Evolutionary conservation across 2,113 vertebrate genomes (phyloP).

Genomic region (Grantiella picta): DNA sequence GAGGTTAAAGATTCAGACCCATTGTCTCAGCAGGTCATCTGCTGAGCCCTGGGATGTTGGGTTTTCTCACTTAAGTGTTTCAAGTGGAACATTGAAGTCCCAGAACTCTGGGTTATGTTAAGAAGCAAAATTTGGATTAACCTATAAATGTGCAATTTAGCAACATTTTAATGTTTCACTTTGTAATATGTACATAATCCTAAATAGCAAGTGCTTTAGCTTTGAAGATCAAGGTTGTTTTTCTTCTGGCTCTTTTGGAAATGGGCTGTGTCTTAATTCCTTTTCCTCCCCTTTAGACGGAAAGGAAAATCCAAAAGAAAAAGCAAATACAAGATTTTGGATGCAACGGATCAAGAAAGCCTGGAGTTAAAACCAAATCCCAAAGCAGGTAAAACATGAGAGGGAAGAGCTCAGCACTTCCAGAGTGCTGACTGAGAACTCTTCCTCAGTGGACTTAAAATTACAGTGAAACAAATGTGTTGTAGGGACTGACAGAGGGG

Average conservation of each 20-base stretch:
- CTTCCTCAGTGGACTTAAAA: neutral
- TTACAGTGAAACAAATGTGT: neutral
- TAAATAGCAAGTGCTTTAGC: neutral
- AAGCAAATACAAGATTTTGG: slow-evolving; percentile 95
- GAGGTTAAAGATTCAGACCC: neutral
- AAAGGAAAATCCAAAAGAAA: slow-evolving; percentile 91
- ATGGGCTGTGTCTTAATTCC: neutral
- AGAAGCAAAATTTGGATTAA: neutral
- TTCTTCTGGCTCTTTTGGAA: neutral
- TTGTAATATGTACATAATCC: neutral
- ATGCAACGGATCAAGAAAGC: slow-evolving; percentile 88
- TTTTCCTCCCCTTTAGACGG: slow-evolving; percentile 71
- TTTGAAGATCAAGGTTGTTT: neutral
- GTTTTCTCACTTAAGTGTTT: neutral
- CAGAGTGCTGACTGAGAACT: neutral
- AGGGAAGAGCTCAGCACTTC: neutral
- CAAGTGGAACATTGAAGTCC: neutral
- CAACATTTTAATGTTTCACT: neutral
- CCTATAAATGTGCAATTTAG: neutral
- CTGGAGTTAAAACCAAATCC: slow-evolving; percentile 85
- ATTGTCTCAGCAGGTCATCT: neutral
- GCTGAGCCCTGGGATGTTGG: neutral
- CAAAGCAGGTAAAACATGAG: slow-evolving; percentile 79
- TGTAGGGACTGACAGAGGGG: neutral
- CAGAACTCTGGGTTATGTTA: neutral